These are phyloP conservation scores for Trypoxylus dichotomus DNA, from an alignment of 1,140 invertebrate species.

Conservation along the genomic window DNA sequence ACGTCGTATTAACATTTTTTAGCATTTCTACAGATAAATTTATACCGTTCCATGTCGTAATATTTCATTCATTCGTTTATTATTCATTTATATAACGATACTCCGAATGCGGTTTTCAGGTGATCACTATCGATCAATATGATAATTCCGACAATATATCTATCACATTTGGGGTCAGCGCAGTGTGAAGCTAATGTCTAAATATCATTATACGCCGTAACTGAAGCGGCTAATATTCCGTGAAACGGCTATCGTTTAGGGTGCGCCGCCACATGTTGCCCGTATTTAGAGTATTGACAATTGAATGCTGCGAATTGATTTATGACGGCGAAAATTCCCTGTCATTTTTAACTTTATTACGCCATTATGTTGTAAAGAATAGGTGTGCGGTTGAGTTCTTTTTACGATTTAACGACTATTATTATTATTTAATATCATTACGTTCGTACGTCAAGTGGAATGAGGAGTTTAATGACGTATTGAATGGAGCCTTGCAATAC, in stretches of 20 bases:
- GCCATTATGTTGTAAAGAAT: conserved; percentile 8
- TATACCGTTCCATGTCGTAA: background rate
- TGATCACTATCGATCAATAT: background rate
- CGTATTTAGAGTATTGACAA: conserved; percentile 1
- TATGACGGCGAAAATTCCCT: background rate
- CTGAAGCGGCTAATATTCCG: background rate
- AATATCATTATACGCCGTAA: background rate
- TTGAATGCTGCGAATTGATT: conserved; percentile 3
- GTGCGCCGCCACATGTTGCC: background rate
- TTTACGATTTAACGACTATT: background rate
- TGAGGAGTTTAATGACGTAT: background rate
- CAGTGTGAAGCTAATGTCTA: background rate
- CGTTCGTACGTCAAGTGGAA: background rate
- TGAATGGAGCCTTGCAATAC: background rate
- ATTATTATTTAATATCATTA: background rate
- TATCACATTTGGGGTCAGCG: background rate
- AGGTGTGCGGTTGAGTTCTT: background rate
- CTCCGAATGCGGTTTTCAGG: background rate
- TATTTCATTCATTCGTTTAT: too few relatives aligned
- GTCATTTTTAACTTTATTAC: background rate
- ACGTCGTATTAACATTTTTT: too few relatives aligned
- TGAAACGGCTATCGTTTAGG: background rate
- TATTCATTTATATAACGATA: background rate
- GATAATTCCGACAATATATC: background rate
- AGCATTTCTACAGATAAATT: too few relatives aligned